These are phyloP conservation scores for Leucopternis melanops DNA, from an alignment of 2,113 vertebrate species.

Conservation along the genomic window DNA sequence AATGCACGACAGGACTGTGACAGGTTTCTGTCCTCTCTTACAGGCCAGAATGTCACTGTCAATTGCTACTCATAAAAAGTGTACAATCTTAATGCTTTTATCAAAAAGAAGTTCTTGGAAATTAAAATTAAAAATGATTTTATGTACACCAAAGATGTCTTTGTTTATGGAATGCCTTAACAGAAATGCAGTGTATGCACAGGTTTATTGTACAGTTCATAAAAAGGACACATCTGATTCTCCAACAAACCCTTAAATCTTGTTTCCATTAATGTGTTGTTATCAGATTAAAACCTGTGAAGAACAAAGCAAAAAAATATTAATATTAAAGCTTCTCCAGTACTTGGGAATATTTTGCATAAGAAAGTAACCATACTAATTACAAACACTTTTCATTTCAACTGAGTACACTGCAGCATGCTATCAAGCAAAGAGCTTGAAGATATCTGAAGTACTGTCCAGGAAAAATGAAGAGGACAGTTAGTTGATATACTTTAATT, in stretches of 20 bases:
- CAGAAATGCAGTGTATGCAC: not conserved
- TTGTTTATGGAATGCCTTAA: not conserved
- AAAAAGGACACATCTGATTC: not conserved
- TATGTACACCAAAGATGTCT: not conserved
- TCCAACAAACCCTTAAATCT: not conserved
- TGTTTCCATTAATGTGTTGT: not conserved
- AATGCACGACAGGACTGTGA: not conserved
- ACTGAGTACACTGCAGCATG: not conserved
- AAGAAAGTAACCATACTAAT: not conserved
- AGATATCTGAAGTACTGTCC: not conserved
- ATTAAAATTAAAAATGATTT: not conserved
- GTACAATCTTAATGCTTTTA: not conserved
- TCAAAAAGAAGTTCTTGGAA: not conserved
- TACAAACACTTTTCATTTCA: not conserved
- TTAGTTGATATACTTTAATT: not conserved
- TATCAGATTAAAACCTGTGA: not conserved
- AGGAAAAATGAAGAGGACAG: not conserved
- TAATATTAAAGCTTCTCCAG: not conserved
- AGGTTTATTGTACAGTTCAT: not conserved
- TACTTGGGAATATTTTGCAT: not conserved
- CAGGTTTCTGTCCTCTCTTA: not conserved
- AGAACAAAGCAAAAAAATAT: not conserved
- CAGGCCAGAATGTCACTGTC: not conserved
- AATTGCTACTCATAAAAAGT: not conserved
- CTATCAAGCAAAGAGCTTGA: not conserved